Evolutionary conservation across 2,888 invertebrate species (phyloP).

Genomic region (Beris morrisii): DNA sequence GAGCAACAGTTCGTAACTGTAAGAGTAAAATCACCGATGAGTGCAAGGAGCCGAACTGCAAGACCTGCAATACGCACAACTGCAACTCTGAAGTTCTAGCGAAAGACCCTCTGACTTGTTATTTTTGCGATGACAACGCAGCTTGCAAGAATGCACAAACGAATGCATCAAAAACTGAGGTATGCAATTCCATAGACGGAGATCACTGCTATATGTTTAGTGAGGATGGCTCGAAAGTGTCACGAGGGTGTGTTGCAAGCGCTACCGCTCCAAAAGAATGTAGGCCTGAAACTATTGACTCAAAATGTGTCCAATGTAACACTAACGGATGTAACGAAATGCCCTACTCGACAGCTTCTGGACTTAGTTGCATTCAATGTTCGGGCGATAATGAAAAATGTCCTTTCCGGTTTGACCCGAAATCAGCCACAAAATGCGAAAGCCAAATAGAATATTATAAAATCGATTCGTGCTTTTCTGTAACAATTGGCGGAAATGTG

Average conservation of each 20-base stretch:
- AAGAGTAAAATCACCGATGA: conserved; percentile 38
- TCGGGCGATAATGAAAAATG: conserved; percentile 34
- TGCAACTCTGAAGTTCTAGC: conserved; percentile 45
- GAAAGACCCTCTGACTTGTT: conserved; percentile 41
- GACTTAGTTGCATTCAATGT: conserved; percentile 43
- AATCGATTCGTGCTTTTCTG: conserved; percentile 5
- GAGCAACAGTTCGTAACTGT: conserved; percentile 42
- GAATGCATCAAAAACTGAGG: conserved; percentile 4
- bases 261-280: conserved; percentile 38
- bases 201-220: conserved; percentile 44
- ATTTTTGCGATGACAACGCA: conserved; percentile 36
- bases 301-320: conserved; percentile 41
- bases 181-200: not conserved
- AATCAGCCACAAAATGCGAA: conserved; percentile 38
- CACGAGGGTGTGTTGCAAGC: conserved; percentile 45
- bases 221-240: conserved; percentile 23
- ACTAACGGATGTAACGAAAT: conserved; percentile 41
- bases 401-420: conserved; percentile 32
- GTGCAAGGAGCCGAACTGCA: conserved; percentile 17
- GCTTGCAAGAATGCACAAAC: conserved; percentile 37
- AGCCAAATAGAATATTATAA: conserved; percentile 39
- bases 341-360: conserved; percentile 32
- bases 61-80: conserved; percentile 9
- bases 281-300: conserved; percentile 5
- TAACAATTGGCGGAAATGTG: not conserved